A percentile compares a stretch with the other conserved stretches of the same genome.
phyloP scores from a whole-genome alignment of 2,888 invertebrate genomes.

The Zaprionus obscuricornis region DNA sequence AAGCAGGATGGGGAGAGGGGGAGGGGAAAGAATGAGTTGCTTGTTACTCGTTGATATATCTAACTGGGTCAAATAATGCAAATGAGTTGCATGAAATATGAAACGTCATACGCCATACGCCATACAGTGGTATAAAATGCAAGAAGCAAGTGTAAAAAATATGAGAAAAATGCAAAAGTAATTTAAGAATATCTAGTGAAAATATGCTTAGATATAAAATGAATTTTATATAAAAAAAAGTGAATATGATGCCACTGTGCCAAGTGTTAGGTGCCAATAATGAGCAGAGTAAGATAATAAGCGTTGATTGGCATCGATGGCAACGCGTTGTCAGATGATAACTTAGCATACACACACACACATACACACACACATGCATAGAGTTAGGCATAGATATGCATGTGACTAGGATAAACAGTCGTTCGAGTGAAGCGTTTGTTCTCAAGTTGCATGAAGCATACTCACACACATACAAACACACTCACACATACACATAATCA shows the following conservation, averaged over 20 bases:
- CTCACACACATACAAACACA: slow-evolving; percentile 19
- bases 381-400: slow-evolving; percentile 33
- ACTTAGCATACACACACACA: too few relatives aligned
- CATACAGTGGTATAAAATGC: slow-evolving; percentile 48
- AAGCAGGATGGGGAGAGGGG: slow-evolving; percentile 1
- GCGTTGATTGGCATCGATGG: slow-evolving; percentile 40
- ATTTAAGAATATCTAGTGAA: background rate
- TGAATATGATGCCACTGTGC: too few relatives aligned
- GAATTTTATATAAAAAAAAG: too few relatives aligned
- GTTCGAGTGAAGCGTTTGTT: slow-evolving; percentile 23
- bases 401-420: slow-evolving; percentile 49
- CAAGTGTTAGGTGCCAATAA: background rate
- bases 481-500: slow-evolving; percentile 13
- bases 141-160: background rate
- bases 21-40: slow-evolving; percentile 7
- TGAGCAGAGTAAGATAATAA: background rate
- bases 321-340: slow-evolving; percentile 7
- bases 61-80: slow-evolving; percentile 66
- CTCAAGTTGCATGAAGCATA: slow-evolving; percentile 49
- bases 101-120: too few relatives aligned
- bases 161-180: too few relatives aligned
- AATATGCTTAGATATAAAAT: too few relatives aligned
- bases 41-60: slow-evolving; percentile 28
- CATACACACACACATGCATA: too few relatives aligned
- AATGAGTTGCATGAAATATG: slow-evolving; percentile 37